A percentile compares a stretch with the other conserved stretches of the same genome.
These are phyloP conservation scores for Nomada hirtipes DNA, from an alignment of 2,888 invertebrate species.

Conservation along the genomic window DNA sequence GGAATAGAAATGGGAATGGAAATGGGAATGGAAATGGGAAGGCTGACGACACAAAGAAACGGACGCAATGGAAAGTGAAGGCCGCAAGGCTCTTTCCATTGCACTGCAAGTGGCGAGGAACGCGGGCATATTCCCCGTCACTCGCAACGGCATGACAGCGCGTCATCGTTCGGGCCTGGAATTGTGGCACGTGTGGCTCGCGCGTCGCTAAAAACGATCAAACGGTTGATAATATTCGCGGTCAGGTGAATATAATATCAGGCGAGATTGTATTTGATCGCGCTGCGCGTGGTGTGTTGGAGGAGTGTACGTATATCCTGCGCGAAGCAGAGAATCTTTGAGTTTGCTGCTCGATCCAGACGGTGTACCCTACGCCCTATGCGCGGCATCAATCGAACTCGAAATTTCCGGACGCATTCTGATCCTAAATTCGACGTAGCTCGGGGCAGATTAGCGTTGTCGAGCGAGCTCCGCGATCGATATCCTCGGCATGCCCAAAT, in stretches of 20 bases:
- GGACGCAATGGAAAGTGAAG: conserved; percentile 67
- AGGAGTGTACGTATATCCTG: too few relatives aligned
- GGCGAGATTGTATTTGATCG: too few relatives aligned
- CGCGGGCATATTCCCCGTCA: conserved; percentile 43
- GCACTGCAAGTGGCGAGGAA: conserved; percentile 16
- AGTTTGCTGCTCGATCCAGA: too few relatives aligned
- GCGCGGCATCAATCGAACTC: too few relatives aligned
- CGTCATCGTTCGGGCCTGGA: too few relatives aligned
- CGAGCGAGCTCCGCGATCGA: conserved; percentile 67
- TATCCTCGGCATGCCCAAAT: conserved; percentile 71
- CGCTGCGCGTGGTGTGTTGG: too few relatives aligned
- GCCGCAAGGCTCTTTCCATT: conserved; percentile 76
- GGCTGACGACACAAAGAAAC: background rate
- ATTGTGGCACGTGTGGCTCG: background rate
- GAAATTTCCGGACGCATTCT: too few relatives aligned
- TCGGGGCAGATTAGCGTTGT: conserved; percentile 16
- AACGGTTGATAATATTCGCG: background rate
- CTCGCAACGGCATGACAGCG: background rate
- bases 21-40: background rate
- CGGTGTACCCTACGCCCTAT: too few relatives aligned
- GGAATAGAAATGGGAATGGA: too few relatives aligned
- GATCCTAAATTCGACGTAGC: too few relatives aligned
- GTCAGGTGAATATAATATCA: too few relatives aligned
- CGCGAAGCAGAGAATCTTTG: too few relatives aligned
- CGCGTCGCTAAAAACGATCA: background rate